A percentile compares a stretch with the other conserved stretches of the same genome.
phyloP scores from a whole-genome alignment of 2,888 invertebrate genomes.

The Auanema sp. region DNA sequence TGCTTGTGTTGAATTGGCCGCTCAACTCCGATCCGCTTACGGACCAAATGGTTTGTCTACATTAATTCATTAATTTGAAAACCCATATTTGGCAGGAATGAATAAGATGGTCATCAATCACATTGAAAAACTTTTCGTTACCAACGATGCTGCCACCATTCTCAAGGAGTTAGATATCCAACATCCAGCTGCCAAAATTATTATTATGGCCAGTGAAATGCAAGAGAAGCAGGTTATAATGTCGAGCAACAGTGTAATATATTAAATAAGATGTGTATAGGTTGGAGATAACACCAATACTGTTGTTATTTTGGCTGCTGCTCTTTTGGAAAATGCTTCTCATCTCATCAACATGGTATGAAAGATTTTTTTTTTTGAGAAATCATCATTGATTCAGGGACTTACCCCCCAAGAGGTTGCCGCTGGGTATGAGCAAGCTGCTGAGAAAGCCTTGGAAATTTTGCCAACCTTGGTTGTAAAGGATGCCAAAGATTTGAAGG shows the following conservation, averaged over 20 bases:
- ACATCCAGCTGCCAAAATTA: constrained; percentile 95
- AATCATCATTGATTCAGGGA: constrained; percentile 70
- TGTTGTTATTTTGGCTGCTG: constrained; percentile 90
- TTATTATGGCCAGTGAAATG: constrained; percentile 94
- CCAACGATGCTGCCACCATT: constrained; percentile 98
- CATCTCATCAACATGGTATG: constrained; percentile 75
- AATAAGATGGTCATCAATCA: constrained; percentile 99
- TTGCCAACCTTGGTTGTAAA: constrained; percentile 72
- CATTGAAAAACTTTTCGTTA: constrained; percentile 95
- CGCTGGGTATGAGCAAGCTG: constrained; percentile 88
- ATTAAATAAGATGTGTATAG: constrained; percentile 8
- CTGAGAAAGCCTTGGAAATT: constrained; percentile 85
- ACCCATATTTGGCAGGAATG: constrained; percentile 65
- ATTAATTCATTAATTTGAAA: neutral
- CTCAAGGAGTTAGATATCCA: constrained; percentile 78
- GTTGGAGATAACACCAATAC: constrained; percentile 96
- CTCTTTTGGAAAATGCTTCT: constrained; percentile 86
- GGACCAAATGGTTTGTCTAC: constrained; percentile 88
- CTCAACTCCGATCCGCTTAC: constrained; percentile 89
- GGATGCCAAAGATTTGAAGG: constrained; percentile 73
- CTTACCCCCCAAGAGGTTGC: constrained; percentile 94
- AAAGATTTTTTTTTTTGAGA: constrained; percentile 7
- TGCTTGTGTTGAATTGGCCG: constrained; percentile 92
- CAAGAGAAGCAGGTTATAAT: constrained; percentile 74
- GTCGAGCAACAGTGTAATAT: neutral